A percentile compares a stretch with the other conserved stretches of the same genome.
phyloP scores from a whole-genome alignment of 2,113 vertebrate genomes.

The Antennarius striatus region DNA sequence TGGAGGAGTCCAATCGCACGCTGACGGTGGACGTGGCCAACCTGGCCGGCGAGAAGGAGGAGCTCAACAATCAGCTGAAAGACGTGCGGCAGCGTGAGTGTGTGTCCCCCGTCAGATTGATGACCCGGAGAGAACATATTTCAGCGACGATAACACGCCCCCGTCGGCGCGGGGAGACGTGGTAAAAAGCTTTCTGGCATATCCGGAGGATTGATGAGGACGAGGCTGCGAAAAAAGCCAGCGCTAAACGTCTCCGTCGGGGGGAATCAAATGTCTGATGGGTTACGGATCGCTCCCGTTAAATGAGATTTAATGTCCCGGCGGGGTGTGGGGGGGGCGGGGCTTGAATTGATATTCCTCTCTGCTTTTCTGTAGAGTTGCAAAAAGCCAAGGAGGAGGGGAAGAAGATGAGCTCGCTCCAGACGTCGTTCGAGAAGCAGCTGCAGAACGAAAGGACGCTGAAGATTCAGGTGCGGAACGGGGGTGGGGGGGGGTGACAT shows the following conservation, averaged over 20 bases:
- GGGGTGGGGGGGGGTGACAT: too few species aligned
- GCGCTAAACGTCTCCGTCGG: too few species aligned
- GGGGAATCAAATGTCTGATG: too few species aligned
- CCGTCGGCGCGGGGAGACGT: constrained; percentile 6
- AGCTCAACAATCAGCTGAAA: constrained; percentile 94
- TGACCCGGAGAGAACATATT: too few species aligned
- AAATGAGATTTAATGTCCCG: too few species aligned
- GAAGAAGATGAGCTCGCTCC: constrained; percentile 81
- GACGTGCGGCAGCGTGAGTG: constrained; percentile 91
- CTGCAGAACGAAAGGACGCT: constrained; percentile 92
- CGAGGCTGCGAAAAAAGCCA: not conserved
- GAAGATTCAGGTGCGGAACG: constrained; percentile 88
- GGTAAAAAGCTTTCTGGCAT: constrained; percentile 6
- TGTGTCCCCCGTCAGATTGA: not conserved
- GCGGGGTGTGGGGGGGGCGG: constrained; percentile 65
- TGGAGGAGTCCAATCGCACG: constrained; percentile 96
- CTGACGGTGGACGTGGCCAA: constrained; percentile 95
- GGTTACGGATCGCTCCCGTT: too few species aligned
- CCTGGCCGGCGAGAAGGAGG: constrained; percentile 97
- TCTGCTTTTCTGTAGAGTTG: constrained; percentile 78
- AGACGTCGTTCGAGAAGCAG: constrained; percentile 89
- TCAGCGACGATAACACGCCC: not conserved
- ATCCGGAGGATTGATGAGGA: constrained; percentile 1
- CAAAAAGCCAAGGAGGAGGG: constrained; percentile 84
- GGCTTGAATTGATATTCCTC: constrained; percentile 14